Base-by-base conservation (phyloP, 2,888 invertebrate genomes). In the Eumerus sabulonum region DNA sequence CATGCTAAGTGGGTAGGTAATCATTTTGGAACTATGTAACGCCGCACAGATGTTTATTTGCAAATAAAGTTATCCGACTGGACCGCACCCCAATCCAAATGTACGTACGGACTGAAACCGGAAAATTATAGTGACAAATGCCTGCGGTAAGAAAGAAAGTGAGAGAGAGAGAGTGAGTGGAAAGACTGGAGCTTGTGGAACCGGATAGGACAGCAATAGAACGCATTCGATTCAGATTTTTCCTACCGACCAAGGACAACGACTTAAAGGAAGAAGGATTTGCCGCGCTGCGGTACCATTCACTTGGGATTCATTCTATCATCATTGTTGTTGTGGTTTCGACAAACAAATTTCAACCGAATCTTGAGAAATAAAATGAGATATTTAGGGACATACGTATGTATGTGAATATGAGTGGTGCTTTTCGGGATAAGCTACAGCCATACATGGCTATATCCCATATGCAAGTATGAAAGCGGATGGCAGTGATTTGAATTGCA, bases 401-500 rank as follows among this genome's bases (percentile, higher is more conserved):
- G 40, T 9, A 9, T 40, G 36, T n/a, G 36, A 36, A 36, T 9
- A 36, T 11, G 36, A 11, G 36, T 18, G 14, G 36, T 50, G 51
- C 42, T 57, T 54, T 13, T 35, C n/a, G 62, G 72, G 73, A 59
- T 68, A 67, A 59, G 50, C 63, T 68, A 73, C 62, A 73, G 68
- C 57, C 72, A 27, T n/a, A n/a, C n/a, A 27, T 7, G 27, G 27
- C 27, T 27, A 2, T 27, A 27, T 27, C 2, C 27, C 7, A 27
- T 7, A 7, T 27, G 27, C 27, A 27, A 27, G 27, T 7, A 27
- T 70, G 64, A 79, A 79, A 79, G 74, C 74, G 64, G 74, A 79
- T 79, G 73, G 74, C 79, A 70, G 79, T 79, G 79, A 79, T 79
- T 79, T 79, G 79, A 79, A 79, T 79, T 64, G 74, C 79, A 79